Conservation (phyloP, 2,113 vertebrate species). For the Xenopus borealis region DNA sequence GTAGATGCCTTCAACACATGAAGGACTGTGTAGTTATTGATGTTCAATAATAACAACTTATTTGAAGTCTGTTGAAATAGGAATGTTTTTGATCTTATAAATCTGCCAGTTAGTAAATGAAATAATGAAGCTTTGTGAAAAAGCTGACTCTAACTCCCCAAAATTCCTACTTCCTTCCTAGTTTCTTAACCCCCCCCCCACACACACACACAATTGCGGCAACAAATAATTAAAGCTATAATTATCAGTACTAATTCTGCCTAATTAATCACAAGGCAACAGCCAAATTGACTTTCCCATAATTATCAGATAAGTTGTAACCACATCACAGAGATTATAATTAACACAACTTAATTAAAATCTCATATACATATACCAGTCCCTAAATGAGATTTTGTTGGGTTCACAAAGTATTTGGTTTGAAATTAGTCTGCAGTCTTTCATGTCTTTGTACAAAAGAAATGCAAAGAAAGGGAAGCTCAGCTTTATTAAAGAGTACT, state of each 20-base stretch:
- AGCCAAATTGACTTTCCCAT: conserved; percentile 81
- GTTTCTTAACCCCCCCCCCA: conserved; percentile 18
- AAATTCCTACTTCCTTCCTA: background rate
- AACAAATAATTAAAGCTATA: conserved; percentile 77
- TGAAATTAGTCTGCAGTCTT: conserved; percentile 4
- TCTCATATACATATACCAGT: conserved; percentile 73
- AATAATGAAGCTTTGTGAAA: no score
- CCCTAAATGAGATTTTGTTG: conserved; percentile 68
- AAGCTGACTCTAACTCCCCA: background rate
- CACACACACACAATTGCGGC: conserved; percentile 54
- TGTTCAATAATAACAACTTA: no score
- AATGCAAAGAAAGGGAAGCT: background rate
- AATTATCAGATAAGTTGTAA: conserved; percentile 82
- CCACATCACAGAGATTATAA: conserved; percentile 82
- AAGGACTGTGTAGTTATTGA: no score
- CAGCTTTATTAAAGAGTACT: background rate
- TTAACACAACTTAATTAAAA: conserved; percentile 84
- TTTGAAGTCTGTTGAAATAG: no score
- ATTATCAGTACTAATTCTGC: conserved; percentile 82
- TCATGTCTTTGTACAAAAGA: conserved; percentile 15
- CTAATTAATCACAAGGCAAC: conserved; percentile 81
- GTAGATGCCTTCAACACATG: no score
- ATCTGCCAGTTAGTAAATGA: no score
- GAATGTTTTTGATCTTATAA: no score
- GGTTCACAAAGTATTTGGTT: conserved; percentile 55